These are phyloP conservation scores for Spinus pinus DNA, from an alignment of 2,797 vertebrate species.

Conservation along the genomic window DNA sequence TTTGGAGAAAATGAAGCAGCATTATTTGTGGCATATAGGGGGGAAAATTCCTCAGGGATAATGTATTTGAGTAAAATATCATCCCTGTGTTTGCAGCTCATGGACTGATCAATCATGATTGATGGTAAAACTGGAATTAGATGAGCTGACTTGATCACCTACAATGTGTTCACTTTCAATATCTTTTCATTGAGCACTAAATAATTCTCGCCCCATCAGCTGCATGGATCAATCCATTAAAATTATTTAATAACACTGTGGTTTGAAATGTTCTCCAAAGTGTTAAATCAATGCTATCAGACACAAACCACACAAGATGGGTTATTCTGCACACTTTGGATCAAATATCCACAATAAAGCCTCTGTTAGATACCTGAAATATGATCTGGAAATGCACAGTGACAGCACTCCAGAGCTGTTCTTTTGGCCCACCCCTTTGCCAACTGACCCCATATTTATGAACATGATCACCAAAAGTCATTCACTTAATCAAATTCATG, in stretches of 20 bases:
- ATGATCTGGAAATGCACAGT: neutral
- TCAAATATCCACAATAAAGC: neutral
- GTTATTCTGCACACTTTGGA: neutral
- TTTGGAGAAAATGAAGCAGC: neutral
- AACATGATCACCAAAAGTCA: neutral
- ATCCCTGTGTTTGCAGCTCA: neutral
- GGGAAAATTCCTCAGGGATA: neutral
- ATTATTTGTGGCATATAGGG: neutral
- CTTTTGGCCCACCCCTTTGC: neutral
- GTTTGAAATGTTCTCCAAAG: neutral
- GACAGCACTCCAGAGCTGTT: neutral
- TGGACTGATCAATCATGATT: neutral
- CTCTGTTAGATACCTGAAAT: neutral
- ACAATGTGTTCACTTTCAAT: neutral
- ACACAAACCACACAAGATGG: neutral
- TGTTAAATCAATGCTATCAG: neutral
- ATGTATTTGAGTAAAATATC: neutral
- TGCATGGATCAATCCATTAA: neutral
- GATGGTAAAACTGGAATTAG: neutral
- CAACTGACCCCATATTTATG: neutral
- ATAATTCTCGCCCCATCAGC: neutral
- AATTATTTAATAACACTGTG: neutral
- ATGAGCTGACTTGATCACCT: neutral
- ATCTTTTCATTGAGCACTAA: neutral
- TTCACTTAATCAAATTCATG: neutral